Conservation (phyloP, 2,113 vertebrate species). For the Mixornis gularis region DNA sequence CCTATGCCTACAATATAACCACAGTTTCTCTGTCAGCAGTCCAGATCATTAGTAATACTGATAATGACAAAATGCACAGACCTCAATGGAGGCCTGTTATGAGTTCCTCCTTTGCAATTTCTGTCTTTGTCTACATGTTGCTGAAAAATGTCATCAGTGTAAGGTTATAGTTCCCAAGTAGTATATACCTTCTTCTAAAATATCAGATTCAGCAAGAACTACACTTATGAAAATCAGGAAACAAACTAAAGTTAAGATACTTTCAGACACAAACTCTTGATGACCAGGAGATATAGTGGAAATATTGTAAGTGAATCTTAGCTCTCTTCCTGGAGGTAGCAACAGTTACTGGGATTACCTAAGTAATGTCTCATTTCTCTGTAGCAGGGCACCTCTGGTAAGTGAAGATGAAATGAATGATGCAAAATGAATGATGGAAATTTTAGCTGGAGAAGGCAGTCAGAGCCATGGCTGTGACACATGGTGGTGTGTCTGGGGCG, state of each 20-base stretch:
- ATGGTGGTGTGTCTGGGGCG: accelerated
- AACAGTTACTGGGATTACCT: not conserved
- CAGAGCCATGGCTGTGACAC: not conserved
- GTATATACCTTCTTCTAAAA: not conserved
- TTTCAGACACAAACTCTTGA: not conserved
- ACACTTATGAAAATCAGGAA: not conserved
- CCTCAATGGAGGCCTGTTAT: not conserved
- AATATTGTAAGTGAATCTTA: not conserved
- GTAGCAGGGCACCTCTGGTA: not conserved
- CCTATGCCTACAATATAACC: not conserved
- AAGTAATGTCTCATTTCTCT: not conserved
- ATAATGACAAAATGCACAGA: not conserved
- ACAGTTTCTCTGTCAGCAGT: not conserved
- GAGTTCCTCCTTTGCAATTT: not conserved
- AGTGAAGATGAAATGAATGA: not conserved
- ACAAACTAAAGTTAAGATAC: not conserved
- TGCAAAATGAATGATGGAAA: not conserved
- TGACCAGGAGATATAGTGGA: not conserved
- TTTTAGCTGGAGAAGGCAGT: not conserved
- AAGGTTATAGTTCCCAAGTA: not conserved
- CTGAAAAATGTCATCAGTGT: not conserved
- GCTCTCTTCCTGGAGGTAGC: not conserved
- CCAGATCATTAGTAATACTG: not conserved
- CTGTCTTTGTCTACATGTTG: not conserved
- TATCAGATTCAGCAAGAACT: not conserved